phyloP scores from a whole-genome alignment of 2,797 vertebrate species.

The Falco peregrinus region DNA sequence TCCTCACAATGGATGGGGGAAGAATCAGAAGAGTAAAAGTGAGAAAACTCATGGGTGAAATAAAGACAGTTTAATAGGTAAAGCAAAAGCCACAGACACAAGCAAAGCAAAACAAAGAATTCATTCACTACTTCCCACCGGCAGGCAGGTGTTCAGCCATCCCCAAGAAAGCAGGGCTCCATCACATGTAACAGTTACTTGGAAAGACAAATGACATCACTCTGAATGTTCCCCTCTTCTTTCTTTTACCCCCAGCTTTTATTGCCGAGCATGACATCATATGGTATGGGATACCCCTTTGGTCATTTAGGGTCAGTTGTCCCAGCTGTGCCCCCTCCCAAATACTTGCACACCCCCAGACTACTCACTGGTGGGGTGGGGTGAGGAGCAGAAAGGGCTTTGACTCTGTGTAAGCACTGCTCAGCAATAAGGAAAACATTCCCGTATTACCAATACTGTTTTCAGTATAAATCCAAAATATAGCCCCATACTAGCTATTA shows the following conservation, averaged over 20 bases:
- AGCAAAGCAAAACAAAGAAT: background rate
- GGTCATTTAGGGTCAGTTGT: background rate
- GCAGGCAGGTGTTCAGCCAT: background rate
- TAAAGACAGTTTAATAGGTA: background rate
- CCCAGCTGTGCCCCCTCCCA: background rate
- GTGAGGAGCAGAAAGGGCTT: background rate
- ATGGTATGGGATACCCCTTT: background rate
- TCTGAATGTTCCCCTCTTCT: background rate
- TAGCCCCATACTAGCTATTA: background rate
- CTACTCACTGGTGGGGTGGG: background rate
- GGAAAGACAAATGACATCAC: background rate
- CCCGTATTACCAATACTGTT: background rate
- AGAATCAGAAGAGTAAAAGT: background rate
- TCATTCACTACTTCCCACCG: background rate
- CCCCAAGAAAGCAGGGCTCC: background rate
- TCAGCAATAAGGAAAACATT: background rate
- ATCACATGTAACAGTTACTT: fast-evolving
- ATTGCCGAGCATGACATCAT: fast-evolving
- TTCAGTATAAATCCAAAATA: background rate
- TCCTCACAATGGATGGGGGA: too few relatives aligned
- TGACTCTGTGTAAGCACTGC: background rate
- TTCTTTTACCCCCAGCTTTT: background rate
- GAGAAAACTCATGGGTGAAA: background rate
- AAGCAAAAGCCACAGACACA: background rate
- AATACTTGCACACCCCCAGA: background rate